Evolutionary conservation across 1,140 invertebrate species (phyloP), one percentile per base, ranked within the genome.

Genomic region (Anastrepha obliqua): DNA sequence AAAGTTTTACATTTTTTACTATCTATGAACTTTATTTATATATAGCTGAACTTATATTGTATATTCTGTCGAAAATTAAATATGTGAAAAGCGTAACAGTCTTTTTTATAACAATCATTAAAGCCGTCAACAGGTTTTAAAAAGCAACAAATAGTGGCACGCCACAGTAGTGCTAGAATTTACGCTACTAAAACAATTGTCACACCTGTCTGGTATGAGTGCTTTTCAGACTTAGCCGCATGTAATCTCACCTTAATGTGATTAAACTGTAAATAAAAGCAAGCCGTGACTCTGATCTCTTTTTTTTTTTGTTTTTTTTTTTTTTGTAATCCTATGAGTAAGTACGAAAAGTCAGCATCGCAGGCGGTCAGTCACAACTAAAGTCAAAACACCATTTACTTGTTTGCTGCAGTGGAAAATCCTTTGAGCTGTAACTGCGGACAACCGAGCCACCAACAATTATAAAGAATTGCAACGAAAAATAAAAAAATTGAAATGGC

Each of bases 341-440:
- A 74, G 44, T 29, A 9, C 17, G 17, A 29, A 51, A 47, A 74
- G 70, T 47, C 17, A 47, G 39, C 70, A 74, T 44, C 70, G 47
- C 42, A 20, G 13, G 44, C 44, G 70, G 70, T 74, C 70, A 74
- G 70, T 74, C 70, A 74, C 42, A 74, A 42, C 15, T 15, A 74
- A 74, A 47, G 70, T 74, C 70, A 74, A 51, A 74, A 74, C 39
- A 47, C 6, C 70, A 74, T 47, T 74, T 74, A 51, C 44, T 74
- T 47, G 42, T 51, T 74, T 51, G 17, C 39, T 42, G 70, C 70
- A 47, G 42, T 74, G 70, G 70, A 74, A 51, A 74, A 74, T 74
- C 70, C 70, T 74, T 74, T 74, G 70, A 74, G 70, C 70, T 74
- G 42, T 29, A 44, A 44, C 47, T 74, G 70, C 44, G 70, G 70